Conservation (phyloP, 1,140 invertebrate species). For the Danaus plexippus region DNA sequence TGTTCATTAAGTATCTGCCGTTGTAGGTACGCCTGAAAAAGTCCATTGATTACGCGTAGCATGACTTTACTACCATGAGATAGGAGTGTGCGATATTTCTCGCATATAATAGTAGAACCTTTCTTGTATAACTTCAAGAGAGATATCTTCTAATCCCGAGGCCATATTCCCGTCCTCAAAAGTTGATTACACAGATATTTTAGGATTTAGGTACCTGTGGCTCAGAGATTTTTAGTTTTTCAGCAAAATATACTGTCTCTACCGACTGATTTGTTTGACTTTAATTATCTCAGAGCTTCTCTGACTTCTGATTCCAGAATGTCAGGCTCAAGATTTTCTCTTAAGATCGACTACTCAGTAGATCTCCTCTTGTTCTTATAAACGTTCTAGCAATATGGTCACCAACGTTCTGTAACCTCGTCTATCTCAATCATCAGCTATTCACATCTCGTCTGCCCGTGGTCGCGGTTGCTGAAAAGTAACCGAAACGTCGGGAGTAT, state of each 20-base stretch:
- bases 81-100: slow-evolving; percentile 12
- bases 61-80: slow-evolving; percentile 9
- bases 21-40: neutral
- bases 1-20: slow-evolving; percentile 1
- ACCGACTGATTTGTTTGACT: slow-evolving; percentile 9
- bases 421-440: neutral
- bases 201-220: slow-evolving; percentile 7
- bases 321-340: slow-evolving; percentile 5
- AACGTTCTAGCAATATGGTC: neutral
- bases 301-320: slow-evolving; percentile 11
- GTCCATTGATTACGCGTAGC: slow-evolving; percentile 8
- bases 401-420: neutral
- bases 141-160: slow-evolving; percentile 7
- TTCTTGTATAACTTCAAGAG: slow-evolving; percentile 10
- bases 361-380: neutral
- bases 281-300: slow-evolving; percentile 4
- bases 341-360: neutral
- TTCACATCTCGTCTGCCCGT: too few relatives aligned
- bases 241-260: slow-evolving; percentile 9
- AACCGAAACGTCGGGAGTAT: too few relatives aligned
- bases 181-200: slow-evolving; percentile 8
- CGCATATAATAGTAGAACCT: slow-evolving; percentile 8
- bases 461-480: too few relatives aligned
- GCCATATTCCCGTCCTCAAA: slow-evolving; percentile 12
- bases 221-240: slow-evolving; percentile 6